Evolutionary conservation across 2,888 invertebrate species (phyloP), one percentile per base, ranked within the genome.

Genomic region (Hemithea aestivaria): DNA sequence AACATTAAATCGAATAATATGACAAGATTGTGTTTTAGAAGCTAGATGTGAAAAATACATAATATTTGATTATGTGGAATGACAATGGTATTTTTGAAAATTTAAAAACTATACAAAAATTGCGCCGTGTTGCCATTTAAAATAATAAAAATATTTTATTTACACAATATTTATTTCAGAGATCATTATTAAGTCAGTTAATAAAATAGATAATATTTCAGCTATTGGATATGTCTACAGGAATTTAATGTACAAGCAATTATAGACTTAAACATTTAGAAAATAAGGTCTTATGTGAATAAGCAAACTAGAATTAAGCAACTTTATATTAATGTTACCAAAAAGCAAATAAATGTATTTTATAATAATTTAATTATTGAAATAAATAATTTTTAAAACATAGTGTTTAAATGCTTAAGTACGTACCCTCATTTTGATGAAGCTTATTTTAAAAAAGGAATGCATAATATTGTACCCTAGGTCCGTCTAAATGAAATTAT

Each of bases 391-490:
- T 20, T 37, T 52, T 37, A 45, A 53, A 46, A 36, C 34, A 39
- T 39, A 20, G 25, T 32, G 45, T 56, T 50, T 35, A 39, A 51
- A 49, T 46, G 41, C 45, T 20, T 22, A 34, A 16, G 5, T 16
- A 16, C n/a, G 20, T 56, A 64, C 54, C 57, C 62, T 57, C 54
- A 53, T 53, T 49, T 48, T 36, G 35, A 16, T 38, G 11, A 35
- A 24, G 21, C 41, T 42, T 29, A 16, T 12, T 26, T 26, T 22
- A 40, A n/a, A n/a, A n/a, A 34, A 50, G 45, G 43, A 48, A 51
- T 48, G 51, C 40, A 41, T 42, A 37, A 38, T 39, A 38, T 37
- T 29, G 31, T 26, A 30, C 37, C 31, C 10, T 31, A 10, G 16
- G 16, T 4, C 16, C 16, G 16, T 16, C 3, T 16, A 4, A 4